Evolutionary conservation across 2,113 vertebrate genomes (phyloP).

Genomic region (Clupea harengus): DNA sequence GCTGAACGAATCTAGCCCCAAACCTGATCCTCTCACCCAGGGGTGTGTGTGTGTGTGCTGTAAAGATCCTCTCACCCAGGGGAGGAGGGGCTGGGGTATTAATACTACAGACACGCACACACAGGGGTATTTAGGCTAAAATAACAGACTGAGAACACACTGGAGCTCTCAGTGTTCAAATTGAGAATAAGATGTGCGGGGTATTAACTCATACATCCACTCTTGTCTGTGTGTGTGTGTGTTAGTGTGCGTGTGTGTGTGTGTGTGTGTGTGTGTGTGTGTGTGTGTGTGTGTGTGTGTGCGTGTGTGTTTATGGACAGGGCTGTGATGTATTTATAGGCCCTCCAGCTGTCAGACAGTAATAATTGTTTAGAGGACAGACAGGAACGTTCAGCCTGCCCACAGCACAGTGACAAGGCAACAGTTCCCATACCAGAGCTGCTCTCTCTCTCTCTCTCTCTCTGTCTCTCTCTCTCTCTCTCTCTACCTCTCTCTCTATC

Average conservation of each 20-base stretch:
- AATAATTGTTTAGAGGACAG: conserved; percentile 17
- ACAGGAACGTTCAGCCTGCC: conserved; percentile 1
- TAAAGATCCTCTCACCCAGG: too few species aligned
- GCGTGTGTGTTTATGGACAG: neutral
- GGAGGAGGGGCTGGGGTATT: neutral
- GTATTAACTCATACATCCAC: neutral
- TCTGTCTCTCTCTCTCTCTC: neutral
- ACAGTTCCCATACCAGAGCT: conserved; percentile 1
- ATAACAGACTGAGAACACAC: neutral
- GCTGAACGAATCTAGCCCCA: too few species aligned
- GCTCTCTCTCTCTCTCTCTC: neutral
- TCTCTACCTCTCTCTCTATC: neutral
- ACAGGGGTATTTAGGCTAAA: neutral
- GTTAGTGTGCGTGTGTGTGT: neutral
- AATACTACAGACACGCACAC: neutral
- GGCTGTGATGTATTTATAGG: neutral
- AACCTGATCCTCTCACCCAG: too few species aligned
- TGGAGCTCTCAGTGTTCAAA: neutral
- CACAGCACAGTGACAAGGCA: conserved; percentile 21
- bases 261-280: neutral
- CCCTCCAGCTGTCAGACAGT: conserved; percentile 20
- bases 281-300: neutral
- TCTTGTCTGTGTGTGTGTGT: neutral
- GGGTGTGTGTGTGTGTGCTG: too few species aligned
- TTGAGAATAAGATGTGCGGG: neutral